Base-by-base conservation (phyloP, 2,113 vertebrate species). In the Eptesicus fuscus region DNA sequence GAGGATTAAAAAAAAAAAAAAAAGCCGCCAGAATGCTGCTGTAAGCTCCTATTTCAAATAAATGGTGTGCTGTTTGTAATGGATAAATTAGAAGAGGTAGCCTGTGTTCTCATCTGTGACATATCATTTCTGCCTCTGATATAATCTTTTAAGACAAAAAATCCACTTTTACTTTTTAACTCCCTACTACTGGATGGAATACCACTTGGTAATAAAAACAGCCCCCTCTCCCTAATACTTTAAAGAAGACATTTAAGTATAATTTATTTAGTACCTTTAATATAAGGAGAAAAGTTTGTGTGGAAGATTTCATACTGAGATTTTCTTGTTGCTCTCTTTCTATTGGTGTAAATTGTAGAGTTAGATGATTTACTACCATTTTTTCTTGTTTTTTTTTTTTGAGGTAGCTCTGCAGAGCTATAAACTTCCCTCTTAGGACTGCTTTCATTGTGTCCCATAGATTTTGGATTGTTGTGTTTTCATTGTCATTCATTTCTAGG, bases 1-100 rank as follows among this genome's bases (percentile, higher is more conserved):
- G 5, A 53, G 51, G 17, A 53, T 53, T 16, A 53, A 53, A 53
- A 53, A 51, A 53, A 53, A n/a, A 59, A 10, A 37, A 37, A 37
- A 37, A 67, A 67, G 2, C 30, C 11, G 51, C 79, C 80, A 84
- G 94, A 97, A 94, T 7, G 51, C 51, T 82, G 77, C 85, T 95
- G 67, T 56, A 88, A 93, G 93, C 69, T 96, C 80, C 80, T 73
- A 88, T 93, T 96, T 96, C 95, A 95, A 96, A 97, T 90, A 97
- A 96, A 96, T 85, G 59, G 65, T 94, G 88, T 76, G 49, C 74
- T 80, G 51, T 94, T 95, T 92, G 83, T 92, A 93, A 96, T 96
- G 94, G 94, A 96, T 86, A 97, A 96, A 97, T 96, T 85, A 89
- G 94, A 97, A 96, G 94, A 96, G 97, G 96, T 91, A 96, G 94